phyloP scores from a whole-genome alignment of 2,113 vertebrate genomes.

The Microtus pennsylvanicus region DNA sequence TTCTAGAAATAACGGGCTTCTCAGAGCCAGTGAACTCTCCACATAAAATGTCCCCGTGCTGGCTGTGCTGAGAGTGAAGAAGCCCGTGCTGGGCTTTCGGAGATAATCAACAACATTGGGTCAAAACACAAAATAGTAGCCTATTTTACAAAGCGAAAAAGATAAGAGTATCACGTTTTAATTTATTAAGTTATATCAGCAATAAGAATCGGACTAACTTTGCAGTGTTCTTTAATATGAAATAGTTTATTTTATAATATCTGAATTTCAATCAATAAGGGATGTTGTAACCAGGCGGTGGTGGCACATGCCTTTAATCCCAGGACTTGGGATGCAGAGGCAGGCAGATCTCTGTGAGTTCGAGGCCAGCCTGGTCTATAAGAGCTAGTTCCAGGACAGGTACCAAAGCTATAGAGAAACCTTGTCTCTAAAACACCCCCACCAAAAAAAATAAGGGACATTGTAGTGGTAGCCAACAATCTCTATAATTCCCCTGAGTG shows the following conservation, averaged over 20 bases:
- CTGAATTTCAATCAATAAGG: not conserved
- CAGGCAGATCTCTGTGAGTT: too few species aligned
- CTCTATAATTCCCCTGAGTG: not conserved
- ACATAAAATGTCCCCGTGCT: slow-evolving; percentile 48
- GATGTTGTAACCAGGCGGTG: not conserved
- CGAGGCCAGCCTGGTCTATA: too few species aligned
- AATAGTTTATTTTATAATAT: slow-evolving; percentile 22
- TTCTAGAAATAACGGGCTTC: slow-evolving; percentile 62
- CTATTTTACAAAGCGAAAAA: not conserved
- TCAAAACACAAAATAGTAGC: not conserved
- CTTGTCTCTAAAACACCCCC: too few species aligned
- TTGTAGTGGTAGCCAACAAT: not conserved
- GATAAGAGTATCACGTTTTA: slow-evolving; percentile 11
- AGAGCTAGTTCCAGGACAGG: too few species aligned
- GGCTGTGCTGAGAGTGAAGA: not conserved
- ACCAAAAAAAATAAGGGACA: too few species aligned
- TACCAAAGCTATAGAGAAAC: too few species aligned
- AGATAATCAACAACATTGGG: not conserved
- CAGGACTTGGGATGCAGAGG: too few species aligned
- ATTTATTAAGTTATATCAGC: not conserved
- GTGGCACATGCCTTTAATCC: too few species aligned
- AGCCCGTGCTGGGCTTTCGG: not conserved
- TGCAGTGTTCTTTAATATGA: not conserved
- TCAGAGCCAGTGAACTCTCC: slow-evolving; percentile 39
- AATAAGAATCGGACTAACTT: not conserved